Evolutionary conservation across 2,888 invertebrate genomes (phyloP).

Genomic region (Doris montereyensis): DNA sequence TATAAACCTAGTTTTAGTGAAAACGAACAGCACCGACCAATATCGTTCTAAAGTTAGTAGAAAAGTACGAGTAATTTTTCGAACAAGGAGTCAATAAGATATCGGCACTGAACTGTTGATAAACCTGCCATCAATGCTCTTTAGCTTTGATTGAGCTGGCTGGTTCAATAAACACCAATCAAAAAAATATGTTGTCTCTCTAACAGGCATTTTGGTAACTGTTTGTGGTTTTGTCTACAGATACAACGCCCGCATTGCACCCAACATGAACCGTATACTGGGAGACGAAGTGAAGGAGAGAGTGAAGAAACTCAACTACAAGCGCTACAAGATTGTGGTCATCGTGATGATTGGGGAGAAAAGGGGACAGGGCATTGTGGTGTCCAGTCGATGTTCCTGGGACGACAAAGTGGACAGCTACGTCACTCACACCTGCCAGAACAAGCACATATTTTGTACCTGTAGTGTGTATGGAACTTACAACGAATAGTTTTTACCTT

Average conservation of each 20-base stretch:
- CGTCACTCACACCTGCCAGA: constrained; percentile 53
- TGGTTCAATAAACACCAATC: no score
- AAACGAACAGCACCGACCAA: no score
- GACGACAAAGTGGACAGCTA: constrained; percentile 56
- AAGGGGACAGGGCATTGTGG: constrained; percentile 51
- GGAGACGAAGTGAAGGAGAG: constrained; percentile 59
- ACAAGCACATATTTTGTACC: constrained; percentile 52
- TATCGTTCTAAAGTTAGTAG: no score
- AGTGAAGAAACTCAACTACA: constrained; percentile 55
- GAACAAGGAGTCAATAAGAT: no score
- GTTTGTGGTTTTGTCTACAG: not conserved
- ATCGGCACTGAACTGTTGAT: no score
- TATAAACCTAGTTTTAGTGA: no score
- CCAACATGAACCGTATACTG: constrained; percentile 53
- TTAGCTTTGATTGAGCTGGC: no score
- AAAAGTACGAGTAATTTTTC: no score
- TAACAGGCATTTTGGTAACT: no score
- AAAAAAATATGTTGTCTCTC: no score
- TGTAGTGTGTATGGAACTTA: constrained; percentile 58
- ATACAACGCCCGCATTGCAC: constrained; percentile 53
- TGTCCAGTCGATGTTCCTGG: constrained; percentile 56
- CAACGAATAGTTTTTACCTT: constrained; percentile 54
- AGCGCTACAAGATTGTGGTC: constrained; percentile 58
- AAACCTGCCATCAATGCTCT: no score
- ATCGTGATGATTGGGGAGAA: constrained; percentile 54